phyloP scores from a whole-genome alignment of 1,140 invertebrate genomes.

The Lepidostoma basale region DNA sequence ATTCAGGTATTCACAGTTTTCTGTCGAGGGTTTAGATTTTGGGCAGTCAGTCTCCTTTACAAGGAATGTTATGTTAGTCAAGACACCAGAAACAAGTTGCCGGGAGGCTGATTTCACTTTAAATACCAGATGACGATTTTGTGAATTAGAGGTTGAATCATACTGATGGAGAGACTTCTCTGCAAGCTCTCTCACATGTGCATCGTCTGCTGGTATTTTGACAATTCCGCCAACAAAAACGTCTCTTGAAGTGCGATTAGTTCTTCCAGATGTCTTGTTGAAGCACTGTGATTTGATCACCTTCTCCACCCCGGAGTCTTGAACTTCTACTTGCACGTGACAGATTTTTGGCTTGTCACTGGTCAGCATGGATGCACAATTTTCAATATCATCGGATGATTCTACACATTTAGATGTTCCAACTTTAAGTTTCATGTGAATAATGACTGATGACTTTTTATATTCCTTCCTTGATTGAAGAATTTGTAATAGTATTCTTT shows the following conservation, averaged over 20 bases:
- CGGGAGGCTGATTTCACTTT: constrained; percentile 48
- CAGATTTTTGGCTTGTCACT: constrained; percentile 48
- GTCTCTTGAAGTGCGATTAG: not conserved
- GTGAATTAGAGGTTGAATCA: constrained; percentile 38
- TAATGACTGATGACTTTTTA: constrained; percentile 48
- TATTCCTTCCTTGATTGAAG: constrained; percentile 49
- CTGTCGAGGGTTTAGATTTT: constrained; percentile 52
- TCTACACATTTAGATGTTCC: constrained; percentile 49
- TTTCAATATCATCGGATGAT: constrained; percentile 24
- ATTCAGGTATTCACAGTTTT: constrained; percentile 52
- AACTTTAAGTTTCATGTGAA: constrained; percentile 50
- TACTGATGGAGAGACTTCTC: constrained; percentile 49
- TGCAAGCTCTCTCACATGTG: constrained; percentile 48
- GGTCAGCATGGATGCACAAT: constrained; percentile 9
- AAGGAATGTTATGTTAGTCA: constrained; percentile 50
- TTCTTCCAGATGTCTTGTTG: constrained; percentile 40
- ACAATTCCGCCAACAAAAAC: constrained; percentile 6
- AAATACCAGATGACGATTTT: constrained; percentile 48
- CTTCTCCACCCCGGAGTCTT: constrained; percentile 48
- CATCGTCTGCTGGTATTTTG: constrained; percentile 44
- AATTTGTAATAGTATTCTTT: constrained; percentile 50
- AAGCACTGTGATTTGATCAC: constrained; percentile 52
- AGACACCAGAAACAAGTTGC: constrained; percentile 45
- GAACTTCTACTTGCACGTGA: constrained; percentile 49
- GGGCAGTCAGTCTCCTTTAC: constrained; percentile 54